phyloP scores from a whole-genome alignment of 92 coral and sea anemone genomes.

The Palythoa grandiflora region DNA sequence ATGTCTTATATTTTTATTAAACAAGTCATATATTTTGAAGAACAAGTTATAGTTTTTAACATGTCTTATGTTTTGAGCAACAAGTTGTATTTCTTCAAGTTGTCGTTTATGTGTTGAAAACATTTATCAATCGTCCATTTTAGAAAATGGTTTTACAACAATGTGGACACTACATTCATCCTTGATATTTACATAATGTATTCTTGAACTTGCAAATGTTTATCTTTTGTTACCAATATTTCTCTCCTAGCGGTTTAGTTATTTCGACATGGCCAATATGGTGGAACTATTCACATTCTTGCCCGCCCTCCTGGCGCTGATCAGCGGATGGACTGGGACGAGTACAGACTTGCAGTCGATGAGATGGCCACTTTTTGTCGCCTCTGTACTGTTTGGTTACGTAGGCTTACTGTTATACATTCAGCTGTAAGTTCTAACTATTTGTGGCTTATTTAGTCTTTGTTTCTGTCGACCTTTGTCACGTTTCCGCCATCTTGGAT shows the following conservation, averaged over 20 bases:
- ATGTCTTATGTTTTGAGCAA: no score
- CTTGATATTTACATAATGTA: neutral
- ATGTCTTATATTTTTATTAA: no score
- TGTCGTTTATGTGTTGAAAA: no score
- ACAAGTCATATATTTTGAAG: no score
- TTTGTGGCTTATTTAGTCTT: neutral
- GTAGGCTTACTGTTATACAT: slow-evolving; percentile 70
- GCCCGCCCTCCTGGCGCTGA: slow-evolving; percentile 57
- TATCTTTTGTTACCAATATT: neutral
- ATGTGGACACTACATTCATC: neutral
- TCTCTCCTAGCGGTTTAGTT: slow-evolving; percentile 60
- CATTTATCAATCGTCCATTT: no score
- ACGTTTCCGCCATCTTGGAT: no score
- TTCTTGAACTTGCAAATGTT: neutral
- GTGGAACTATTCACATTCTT: slow-evolving; percentile 74
- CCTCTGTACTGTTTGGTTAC: slow-evolving; percentile 67
- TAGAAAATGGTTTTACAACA: no score
- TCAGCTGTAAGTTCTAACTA: slow-evolving; percentile 62
- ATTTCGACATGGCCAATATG: slow-evolving; percentile 76
- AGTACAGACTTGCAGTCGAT: no score
- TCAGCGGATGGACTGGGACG: neutral
- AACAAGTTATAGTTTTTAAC: no score
- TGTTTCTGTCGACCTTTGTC: no score
- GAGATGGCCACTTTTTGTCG: slow-evolving; percentile 36
- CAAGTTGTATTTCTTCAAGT: no score